These are phyloP conservation scores for Drosophila teissieri DNA, from an alignment of 1,140 invertebrate species.

Conservation along the genomic window DNA sequence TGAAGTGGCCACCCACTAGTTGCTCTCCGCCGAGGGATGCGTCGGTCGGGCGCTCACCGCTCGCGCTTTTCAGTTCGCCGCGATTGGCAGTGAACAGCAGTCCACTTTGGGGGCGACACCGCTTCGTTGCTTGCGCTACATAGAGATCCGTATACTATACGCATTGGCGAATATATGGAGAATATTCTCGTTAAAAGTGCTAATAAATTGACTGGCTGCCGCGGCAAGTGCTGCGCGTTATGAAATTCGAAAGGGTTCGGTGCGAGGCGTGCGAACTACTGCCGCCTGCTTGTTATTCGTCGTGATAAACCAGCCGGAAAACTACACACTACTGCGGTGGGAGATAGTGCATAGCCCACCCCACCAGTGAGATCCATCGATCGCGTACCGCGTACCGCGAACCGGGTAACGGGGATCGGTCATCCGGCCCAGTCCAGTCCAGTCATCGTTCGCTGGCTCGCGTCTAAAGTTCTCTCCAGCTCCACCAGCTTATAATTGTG, in stretches of 20 bases:
- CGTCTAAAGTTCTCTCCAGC: constrained; percentile 49
- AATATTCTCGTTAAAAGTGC: constrained; percentile 73
- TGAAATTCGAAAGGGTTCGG: constrained; percentile 45
- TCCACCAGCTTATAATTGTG: constrained; percentile 25
- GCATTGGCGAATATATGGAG: constrained; percentile 59
- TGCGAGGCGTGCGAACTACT: constrained; percentile 18
- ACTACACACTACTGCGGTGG: constrained; percentile 2
- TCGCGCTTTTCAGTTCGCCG: constrained; percentile 25
- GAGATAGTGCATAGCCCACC: constrained; percentile 25
- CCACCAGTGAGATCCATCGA: constrained; percentile 17
- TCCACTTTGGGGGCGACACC: constrained; percentile 43
- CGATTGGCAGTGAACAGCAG: constrained; percentile 29
- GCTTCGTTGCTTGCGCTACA: constrained; percentile 16
- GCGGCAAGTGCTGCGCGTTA: constrained; percentile 64
- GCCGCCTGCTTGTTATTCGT: constrained; percentile 32
- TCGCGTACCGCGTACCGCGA: background rate
- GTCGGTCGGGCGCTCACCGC: constrained; percentile 18
- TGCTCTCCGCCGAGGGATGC: constrained; percentile 33
- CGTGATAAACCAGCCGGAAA: constrained; percentile 15
- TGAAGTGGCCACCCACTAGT: constrained; percentile 34
- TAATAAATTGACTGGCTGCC: constrained; percentile 73
- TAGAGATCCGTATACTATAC: constrained; percentile 50
- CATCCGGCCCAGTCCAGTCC: constrained; percentile 3
- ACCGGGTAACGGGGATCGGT: background rate
- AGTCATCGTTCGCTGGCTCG: constrained; percentile 44